phyloP scores from a whole-genome alignment of 2,797 vertebrate species.

The Chrysocyon brachyurus region DNA sequence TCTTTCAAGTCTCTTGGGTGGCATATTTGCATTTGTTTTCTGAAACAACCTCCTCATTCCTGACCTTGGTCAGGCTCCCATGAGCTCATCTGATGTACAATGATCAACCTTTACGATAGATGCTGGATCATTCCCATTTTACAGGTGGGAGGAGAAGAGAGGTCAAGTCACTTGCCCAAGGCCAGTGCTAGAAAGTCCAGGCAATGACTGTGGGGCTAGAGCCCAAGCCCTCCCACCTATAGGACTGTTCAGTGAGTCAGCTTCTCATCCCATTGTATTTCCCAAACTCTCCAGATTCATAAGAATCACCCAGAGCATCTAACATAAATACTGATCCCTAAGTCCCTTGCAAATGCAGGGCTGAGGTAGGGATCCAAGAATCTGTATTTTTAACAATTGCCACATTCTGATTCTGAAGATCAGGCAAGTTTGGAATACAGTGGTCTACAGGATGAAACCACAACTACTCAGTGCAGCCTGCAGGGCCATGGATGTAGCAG shows the following conservation, averaged over 20 bases:
- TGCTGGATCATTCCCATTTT: background rate
- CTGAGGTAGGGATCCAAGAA: background rate
- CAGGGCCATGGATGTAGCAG: background rate
- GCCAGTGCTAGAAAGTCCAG: background rate
- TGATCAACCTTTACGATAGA: background rate
- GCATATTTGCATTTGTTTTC: background rate
- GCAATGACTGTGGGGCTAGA: background rate
- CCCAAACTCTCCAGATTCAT: background rate
- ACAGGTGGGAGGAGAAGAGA: background rate
- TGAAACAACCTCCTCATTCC: background rate
- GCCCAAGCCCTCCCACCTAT: background rate
- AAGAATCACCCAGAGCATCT: background rate
- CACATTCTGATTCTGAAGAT: background rate
- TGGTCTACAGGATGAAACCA: background rate
- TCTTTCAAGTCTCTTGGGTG: background rate
- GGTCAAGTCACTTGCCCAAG: background rate
- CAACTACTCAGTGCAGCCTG: background rate
- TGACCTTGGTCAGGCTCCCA: background rate
- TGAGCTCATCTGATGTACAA: background rate
- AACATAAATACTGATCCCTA: background rate
- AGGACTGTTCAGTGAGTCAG: background rate
- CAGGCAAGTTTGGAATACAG: background rate
- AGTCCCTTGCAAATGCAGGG: background rate
- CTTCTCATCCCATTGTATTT: background rate
- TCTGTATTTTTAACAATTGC: background rate